phyloP scores from a whole-genome alignment of 1,140 invertebrate genomes.

The Paraescarpia echinospica region DNA sequence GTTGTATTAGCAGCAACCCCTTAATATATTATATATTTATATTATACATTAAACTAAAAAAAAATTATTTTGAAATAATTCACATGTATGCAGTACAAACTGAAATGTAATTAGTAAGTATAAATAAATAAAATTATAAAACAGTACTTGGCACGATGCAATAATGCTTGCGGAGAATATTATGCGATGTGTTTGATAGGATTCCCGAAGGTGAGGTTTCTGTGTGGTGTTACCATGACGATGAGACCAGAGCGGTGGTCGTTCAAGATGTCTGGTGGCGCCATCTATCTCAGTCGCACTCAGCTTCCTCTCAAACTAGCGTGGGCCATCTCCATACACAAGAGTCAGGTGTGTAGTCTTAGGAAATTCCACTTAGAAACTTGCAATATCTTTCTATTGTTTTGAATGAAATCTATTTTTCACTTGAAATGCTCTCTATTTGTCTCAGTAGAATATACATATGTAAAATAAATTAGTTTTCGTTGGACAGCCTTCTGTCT shows the following conservation, averaged over 20 bases:
- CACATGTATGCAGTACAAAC: too few relatives aligned
- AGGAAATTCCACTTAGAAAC: neutral
- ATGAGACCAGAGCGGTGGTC: slow-evolving; percentile 81
- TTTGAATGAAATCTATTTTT: neutral
- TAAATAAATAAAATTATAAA: neutral
- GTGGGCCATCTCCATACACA: slow-evolving; percentile 97
- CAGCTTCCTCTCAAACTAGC: slow-evolving; percentile 87
- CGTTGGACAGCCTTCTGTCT: too few relatives aligned
- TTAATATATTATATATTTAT: too few relatives aligned
- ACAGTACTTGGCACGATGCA: neutral
- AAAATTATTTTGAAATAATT: too few relatives aligned
- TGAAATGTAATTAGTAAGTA: neutral
- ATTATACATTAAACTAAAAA: too few relatives aligned
- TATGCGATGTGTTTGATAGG: slow-evolving; percentile 49
- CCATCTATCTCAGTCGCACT: slow-evolving; percentile 58
- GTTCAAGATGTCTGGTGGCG: slow-evolving; percentile 73
- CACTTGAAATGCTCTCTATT: too few relatives aligned
- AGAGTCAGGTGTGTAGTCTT: slow-evolving; percentile 64
- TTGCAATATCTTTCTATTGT: neutral
- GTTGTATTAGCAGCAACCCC: too few relatives aligned
- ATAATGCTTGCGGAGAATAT: neutral
- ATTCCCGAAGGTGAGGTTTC: slow-evolving; percentile 84
- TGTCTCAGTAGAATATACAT: neutral
- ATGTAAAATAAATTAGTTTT: neutral
- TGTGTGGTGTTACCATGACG: slow-evolving; percentile 72